Evolutionary conservation across 2,888 invertebrate genomes (phyloP).

Genomic region (Scaeva pyrastri): DNA sequence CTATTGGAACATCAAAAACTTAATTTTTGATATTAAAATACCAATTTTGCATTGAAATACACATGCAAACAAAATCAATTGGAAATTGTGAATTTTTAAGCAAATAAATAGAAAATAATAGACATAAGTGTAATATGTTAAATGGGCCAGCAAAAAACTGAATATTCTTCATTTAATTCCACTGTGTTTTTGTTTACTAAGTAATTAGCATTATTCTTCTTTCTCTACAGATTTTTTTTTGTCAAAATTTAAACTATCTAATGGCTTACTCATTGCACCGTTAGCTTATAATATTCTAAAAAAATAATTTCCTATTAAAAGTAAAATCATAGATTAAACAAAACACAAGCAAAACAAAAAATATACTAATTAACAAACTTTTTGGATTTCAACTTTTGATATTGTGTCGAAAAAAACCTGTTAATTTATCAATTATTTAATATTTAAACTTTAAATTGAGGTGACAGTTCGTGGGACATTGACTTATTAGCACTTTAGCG

Average conservation of each 20-base stretch:
- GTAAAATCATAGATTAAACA: slow-evolving; percentile 47
- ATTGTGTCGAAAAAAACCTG: slow-evolving; percentile 42
- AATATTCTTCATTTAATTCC: neutral
- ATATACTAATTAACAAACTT: slow-evolving; percentile 16
- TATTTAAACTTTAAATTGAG: slow-evolving; percentile 44
- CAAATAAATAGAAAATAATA: slow-evolving; percentile 10
- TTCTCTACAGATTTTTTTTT: neutral
- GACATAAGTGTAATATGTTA: neutral
- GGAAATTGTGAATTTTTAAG: neutral
- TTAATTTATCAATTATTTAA: slow-evolving; percentile 65
- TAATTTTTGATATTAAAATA: too few species aligned
- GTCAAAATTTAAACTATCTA: neutral
- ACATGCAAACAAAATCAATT: neutral
- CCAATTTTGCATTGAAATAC: too few species aligned
- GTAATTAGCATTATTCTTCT: slow-evolving; percentile 48
- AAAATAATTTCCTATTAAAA: slow-evolving; percentile 36
- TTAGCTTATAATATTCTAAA: slow-evolving; percentile 12
- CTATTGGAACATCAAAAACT: too few species aligned
- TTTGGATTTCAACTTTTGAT: slow-evolving; percentile 14
- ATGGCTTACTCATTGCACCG: slow-evolving; percentile 45
- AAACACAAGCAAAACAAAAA: neutral
- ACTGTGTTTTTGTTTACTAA: neutral
- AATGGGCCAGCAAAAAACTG: slow-evolving; percentile 14
- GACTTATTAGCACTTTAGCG: slow-evolving; percentile 64
- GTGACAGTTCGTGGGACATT: slow-evolving; percentile 65